A percentile compares a stretch with the other conserved stretches of the same genome.
These are phyloP conservation scores for Galerucella calmariensis DNA, from an alignment of 2,888 invertebrate genomes.

Conservation along the genomic window DNA sequence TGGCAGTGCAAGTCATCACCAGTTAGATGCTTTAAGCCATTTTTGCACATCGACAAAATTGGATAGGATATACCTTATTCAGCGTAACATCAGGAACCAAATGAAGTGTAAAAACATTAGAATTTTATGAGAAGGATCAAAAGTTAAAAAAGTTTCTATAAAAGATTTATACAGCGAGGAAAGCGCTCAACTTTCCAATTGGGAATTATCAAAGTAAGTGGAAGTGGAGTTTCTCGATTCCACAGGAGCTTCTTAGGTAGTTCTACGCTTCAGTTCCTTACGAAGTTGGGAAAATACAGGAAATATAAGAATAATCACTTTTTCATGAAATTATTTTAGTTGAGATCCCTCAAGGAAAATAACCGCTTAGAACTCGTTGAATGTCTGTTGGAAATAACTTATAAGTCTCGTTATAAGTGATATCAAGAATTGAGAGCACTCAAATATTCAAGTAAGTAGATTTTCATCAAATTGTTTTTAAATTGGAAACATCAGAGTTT, in stretches of 20 bases:
- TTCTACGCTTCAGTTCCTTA: slow-evolving; percentile 4
- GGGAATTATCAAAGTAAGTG: slow-evolving; percentile 32
- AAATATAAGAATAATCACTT: background rate
- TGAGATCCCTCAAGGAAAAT: too few species aligned
- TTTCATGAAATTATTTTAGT: background rate
- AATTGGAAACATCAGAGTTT: too few species aligned
- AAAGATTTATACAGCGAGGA: slow-evolving; percentile 34
- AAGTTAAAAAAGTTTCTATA: slow-evolving; percentile 32
- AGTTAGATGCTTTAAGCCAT: too few species aligned
- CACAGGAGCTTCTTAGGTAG: background rate
- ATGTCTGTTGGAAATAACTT: background rate
- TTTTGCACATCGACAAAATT: slow-evolving; percentile 18
- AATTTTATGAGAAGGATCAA: slow-evolving; percentile 42
- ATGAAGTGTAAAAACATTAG: slow-evolving; percentile 39
- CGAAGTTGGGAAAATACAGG: background rate
- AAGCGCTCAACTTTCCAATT: slow-evolving; percentile 27
- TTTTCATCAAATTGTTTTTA: too few species aligned
- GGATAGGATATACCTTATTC: slow-evolving; percentile 17
- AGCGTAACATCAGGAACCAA: slow-evolving; percentile 35
- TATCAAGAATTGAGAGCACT: background rate
- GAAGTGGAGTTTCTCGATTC: slow-evolving; percentile 23
- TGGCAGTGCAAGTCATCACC: background rate
- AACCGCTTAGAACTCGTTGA: too few species aligned
- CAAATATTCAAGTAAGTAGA: background rate
- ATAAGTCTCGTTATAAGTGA: background rate